phyloP scores from a whole-genome alignment of 2,888 invertebrate genomes.

The Eristalis arbustorum region DNA sequence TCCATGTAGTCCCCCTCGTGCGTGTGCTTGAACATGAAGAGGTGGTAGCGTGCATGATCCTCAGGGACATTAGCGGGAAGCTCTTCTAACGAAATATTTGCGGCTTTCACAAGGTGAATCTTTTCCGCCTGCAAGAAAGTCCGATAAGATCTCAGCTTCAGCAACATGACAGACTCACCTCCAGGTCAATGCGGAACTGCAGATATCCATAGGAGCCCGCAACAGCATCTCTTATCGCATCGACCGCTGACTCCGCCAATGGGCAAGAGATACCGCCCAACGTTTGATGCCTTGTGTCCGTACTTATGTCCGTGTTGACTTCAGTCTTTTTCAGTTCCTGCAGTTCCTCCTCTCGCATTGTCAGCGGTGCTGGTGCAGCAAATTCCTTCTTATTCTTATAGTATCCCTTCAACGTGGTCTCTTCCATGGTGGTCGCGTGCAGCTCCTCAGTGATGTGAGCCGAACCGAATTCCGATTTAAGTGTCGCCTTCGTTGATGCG shows the following conservation, averaged over 20 bases:
- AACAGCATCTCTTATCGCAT: conserved; percentile 87
- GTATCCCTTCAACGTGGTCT: conserved; percentile 91
- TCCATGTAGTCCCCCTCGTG: conserved; percentile 95
- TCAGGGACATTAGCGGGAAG: conserved; percentile 90
- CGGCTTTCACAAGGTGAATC: conserved; percentile 90
- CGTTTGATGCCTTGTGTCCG: conserved; percentile 93
- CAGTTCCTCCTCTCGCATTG: conserved; percentile 91
- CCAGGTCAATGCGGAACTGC: conserved; percentile 91
- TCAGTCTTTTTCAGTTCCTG: conserved; percentile 88
- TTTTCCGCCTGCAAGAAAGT: conserved; percentile 85
- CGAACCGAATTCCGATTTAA: conserved; percentile 97
- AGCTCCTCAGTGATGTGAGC: conserved; percentile 96
- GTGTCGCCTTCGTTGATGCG: conserved; percentile 97
- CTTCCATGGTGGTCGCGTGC: conserved; percentile 92
- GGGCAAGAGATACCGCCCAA: conserved; percentile 95
- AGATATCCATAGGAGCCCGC: conserved; percentile 91
- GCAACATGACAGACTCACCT: conserved; percentile 73
- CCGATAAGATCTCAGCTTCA: conserved; percentile 56
- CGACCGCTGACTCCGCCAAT: conserved; percentile 88
- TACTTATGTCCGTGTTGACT: conserved; percentile 87
- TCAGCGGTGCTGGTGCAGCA: conserved; percentile 93
- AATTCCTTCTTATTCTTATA: conserved; percentile 88
- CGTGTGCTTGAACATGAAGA: conserved; percentile 91
- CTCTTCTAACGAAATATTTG: conserved; percentile 84
- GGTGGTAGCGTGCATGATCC: conserved; percentile 90